Conservation (phyloP, 2,113 vertebrate species). For the Dicerorhinus sumatrensis region DNA sequence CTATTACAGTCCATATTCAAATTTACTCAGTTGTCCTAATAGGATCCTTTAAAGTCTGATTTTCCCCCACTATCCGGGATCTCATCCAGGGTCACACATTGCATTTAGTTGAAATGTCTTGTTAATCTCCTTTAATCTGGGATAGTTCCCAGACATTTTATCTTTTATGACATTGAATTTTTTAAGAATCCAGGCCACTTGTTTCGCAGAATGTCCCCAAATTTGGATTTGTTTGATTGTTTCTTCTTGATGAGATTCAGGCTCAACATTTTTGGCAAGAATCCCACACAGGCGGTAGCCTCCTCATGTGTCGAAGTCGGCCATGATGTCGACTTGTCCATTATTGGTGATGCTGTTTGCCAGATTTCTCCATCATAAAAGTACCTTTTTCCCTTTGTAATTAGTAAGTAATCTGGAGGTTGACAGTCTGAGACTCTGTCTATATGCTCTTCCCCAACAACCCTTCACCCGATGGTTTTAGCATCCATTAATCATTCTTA, state of each 20-base stretch:
- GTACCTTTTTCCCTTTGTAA: not conserved
- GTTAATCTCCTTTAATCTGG: not conserved
- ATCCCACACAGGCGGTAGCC: not conserved
- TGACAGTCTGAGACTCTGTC: not conserved
- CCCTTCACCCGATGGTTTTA: not conserved
- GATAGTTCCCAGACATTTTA: not conserved
- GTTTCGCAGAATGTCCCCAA: not conserved
- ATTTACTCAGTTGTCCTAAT: not conserved
- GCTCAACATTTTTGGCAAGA: not conserved
- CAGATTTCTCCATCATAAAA: constrained; percentile 12
- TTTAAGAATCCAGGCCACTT: not conserved
- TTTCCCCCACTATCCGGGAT: not conserved
- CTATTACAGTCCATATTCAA: not conserved
- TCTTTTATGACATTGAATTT: not conserved
- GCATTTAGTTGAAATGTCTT: not conserved
- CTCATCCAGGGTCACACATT: not conserved
- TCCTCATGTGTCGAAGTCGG: not conserved
- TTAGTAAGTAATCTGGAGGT: not conserved
- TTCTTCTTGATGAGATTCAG: constrained; percentile 32
- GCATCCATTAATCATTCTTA: not conserved
- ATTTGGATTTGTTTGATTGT: not conserved
- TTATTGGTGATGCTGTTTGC: not conserved
- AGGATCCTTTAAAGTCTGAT: not conserved
- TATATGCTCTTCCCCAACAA: not conserved
- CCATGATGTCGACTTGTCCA: not conserved